Base-by-base conservation (phyloP, 2,888 invertebrate species). In the Tiliacea aurago region DNA sequence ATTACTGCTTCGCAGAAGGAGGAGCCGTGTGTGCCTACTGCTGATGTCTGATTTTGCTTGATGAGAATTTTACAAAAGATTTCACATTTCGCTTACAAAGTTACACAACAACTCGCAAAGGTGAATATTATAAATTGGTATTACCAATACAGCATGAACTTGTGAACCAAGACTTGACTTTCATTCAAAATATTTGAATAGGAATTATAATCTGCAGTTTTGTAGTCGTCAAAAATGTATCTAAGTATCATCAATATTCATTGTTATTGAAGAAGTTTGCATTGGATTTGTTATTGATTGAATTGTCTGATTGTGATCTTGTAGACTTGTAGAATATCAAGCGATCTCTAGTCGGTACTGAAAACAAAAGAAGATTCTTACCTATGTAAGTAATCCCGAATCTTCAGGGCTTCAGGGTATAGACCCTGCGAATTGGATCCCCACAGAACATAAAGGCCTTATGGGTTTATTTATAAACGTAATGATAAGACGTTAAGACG, bases 51-150 rank as follows among this genome's bases (percentile, higher is more conserved):
- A 45, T 43, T 43, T 23, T 18, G 10, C 23, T 76, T 37, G 13
- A 56, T 43, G 18, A 59, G 15, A 58, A 23, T 51, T 33, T 59
- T 13, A 47, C 6, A 37, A 76, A 43, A 62, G 13, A 56, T 28
- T 70, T 62, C 20, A 43, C 20, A 10, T 47, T n/a, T 63, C 28
- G 11, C 9, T 56, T 18, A 68, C 23, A 41, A 15, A 33, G 20
- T 76, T 77, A 37, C 61, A 45, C 61, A 61, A 58, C 49, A 37
- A 70, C 4, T 43, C 3, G 13, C 15, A 51, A 56, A 37, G 4
- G 10, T 49, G 23, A 41, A 18, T 43, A 62, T 62, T 51, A 45
- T 45, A 43, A 41, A 41, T 69, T 47, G 5, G 5, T 11, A 56
- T 11, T 18, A 5, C 33, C 13, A 37, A 41, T 49, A 11, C 37